Percentiles rank a stretch among this genome's conserved stretches.
These are phyloP conservation scores for Stenurella melanura DNA, from an alignment of 2,888 invertebrate genomes.

Conservation along the genomic window DNA sequence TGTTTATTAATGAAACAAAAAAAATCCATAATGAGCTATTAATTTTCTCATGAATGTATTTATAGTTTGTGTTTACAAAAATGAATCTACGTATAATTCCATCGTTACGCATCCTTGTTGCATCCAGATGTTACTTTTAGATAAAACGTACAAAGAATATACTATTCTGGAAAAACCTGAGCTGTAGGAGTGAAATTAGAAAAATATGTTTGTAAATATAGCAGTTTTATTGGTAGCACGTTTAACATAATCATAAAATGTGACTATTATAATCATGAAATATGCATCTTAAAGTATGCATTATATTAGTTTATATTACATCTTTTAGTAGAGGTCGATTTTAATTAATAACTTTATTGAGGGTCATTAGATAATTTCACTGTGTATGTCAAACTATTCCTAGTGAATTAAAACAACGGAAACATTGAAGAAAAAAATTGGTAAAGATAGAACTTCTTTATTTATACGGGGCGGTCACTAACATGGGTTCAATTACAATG, in stretches of 20 bases:
- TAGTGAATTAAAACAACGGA: too few species aligned
- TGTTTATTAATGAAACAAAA: not conserved
- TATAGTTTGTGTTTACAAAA: not conserved
- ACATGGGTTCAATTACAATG: too few species aligned
- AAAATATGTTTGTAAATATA: slow-evolving; percentile 7
- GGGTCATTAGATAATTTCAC: too few species aligned
- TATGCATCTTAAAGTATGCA: not conserved
- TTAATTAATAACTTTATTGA: too few species aligned
- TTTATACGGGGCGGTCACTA: too few species aligned
- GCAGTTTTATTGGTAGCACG: slow-evolving; percentile 7
- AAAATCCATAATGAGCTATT: not conserved
- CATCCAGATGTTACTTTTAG: not conserved
- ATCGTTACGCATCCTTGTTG: not conserved
- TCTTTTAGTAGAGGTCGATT: too few species aligned
- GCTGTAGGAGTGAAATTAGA: not conserved
- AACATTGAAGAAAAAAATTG: too few species aligned
- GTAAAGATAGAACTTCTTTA: too few species aligned
- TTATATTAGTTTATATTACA: not conserved
- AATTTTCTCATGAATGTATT: not conserved
- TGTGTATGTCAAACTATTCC: too few species aligned
- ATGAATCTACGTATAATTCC: not conserved
- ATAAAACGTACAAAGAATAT: not conserved
- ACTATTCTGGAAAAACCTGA: not conserved
- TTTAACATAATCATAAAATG: slow-evolving; percentile 15
- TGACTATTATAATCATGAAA: not conserved